Conservation (phyloP, 2,113 vertebrate species). For the Raja brachyura region DNA sequence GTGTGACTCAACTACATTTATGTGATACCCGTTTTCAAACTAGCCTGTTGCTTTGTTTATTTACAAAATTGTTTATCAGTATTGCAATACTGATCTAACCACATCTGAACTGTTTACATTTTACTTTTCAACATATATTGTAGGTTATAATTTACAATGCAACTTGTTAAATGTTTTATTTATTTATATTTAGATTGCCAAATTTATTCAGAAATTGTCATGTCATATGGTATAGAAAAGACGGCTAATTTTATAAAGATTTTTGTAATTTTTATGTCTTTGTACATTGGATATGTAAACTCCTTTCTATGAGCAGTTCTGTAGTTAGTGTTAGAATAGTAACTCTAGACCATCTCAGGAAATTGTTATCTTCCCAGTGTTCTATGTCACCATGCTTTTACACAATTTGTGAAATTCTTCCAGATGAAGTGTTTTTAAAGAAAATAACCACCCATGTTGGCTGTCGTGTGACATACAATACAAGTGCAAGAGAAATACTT, state of each 20-base stretch:
- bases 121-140: slow-evolving; percentile 38
- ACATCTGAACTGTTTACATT: slow-evolving; percentile 38
- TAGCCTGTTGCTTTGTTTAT: background rate
- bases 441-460: background rate
- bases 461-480: background rate
- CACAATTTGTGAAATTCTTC: slow-evolving; percentile 13
- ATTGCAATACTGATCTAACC: slow-evolving; percentile 12
- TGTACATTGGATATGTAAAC: slow-evolving; percentile 36
- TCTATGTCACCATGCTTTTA: slow-evolving; percentile 4
- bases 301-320: slow-evolving; percentile 14
- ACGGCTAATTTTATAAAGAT: slow-evolving; percentile 34
- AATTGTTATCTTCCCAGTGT: slow-evolving; percentile 40
- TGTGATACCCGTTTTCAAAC: background rate
- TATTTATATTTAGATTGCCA: slow-evolving; percentile 34
- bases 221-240: slow-evolving; percentile 2
- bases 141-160: slow-evolving; percentile 23
- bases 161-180: slow-evolving; percentile 38
- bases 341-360: slow-evolving; percentile 57
- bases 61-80: slow-evolving; percentile 6
- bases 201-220: slow-evolving; percentile 31
- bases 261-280: slow-evolving; percentile 33
- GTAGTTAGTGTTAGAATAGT: slow-evolving; percentile 21
- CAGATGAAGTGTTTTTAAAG: background rate
- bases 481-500: slow-evolving; percentile 3
- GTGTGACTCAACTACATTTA: background rate